phyloP scores from a whole-genome alignment of 1,140 invertebrate species.

The Chymomyza costata region DNA sequence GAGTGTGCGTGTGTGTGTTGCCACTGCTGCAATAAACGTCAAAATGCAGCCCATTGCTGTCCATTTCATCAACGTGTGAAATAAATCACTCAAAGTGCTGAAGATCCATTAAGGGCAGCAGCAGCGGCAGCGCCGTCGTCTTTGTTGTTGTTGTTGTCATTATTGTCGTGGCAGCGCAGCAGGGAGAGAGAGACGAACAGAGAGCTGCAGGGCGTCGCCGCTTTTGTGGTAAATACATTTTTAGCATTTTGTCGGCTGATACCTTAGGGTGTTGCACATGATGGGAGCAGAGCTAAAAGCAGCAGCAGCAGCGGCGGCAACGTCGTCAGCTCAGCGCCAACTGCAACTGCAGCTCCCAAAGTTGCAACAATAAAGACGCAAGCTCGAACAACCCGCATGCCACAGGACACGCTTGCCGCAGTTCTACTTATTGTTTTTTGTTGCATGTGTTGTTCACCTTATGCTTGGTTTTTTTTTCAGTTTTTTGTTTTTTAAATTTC shows the following conservation, averaged over 20 bases:
- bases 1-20: constrained; percentile 44
- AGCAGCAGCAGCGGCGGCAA: constrained; percentile 10
- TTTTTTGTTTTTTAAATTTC: no score
- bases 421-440: constrained; percentile 13
- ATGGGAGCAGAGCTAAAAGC: constrained; percentile 3
- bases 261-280: constrained; percentile 72
- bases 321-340: constrained; percentile 14
- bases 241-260: constrained; percentile 73
- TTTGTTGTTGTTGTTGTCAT: constrained; percentile 7
- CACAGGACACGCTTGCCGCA: constrained; percentile 50
- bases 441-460: constrained; percentile 63
- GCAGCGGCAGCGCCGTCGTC: constrained; percentile 35
- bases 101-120: constrained; percentile 73
- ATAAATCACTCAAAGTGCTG: constrained; percentile 75
- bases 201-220: constrained; percentile 10
- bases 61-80: constrained; percentile 76
- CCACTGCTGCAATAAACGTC: constrained; percentile 75
- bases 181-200: constrained; percentile 4
- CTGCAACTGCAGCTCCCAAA: constrained; percentile 25
- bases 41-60: constrained; percentile 75
- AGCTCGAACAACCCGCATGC: constrained; percentile 51
- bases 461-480: constrained; percentile 17
- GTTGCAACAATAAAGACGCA: constrained; percentile 63
- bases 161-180: constrained; percentile 8
- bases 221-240: constrained; percentile 73